Evolutionary conservation across 2,888 invertebrate species (phyloP).

Genomic region (Lithophane socia): DNA sequence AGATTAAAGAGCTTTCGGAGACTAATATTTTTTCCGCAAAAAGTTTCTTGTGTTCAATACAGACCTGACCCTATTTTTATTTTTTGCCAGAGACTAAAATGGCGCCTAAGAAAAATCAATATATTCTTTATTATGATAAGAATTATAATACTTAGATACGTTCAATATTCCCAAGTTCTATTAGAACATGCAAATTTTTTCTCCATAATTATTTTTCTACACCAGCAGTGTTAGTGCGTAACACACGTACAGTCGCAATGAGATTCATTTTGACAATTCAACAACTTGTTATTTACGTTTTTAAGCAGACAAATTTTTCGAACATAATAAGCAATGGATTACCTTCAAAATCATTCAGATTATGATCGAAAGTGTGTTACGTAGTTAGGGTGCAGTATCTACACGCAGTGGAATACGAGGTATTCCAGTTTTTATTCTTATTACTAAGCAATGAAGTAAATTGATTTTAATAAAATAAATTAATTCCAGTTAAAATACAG

Average conservation of each 20-base stretch:
- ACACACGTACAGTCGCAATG: no score
- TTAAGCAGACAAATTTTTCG: no score
- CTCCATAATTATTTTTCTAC: not conserved
- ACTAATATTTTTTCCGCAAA: not conserved
- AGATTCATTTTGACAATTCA: no score
- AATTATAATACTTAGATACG: slow-evolving; percentile 1
- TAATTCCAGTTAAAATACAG: not conserved
- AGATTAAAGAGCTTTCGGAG: not conserved
- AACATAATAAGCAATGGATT: no score
- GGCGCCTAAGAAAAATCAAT: not conserved
- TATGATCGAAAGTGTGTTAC: no score
- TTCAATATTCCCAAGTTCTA: not conserved
- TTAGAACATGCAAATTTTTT: not conserved
- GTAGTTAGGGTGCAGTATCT: no score
- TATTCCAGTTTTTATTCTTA: not conserved
- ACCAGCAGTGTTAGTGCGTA: no score
- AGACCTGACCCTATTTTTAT: not conserved
- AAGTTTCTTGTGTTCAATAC: not conserved
- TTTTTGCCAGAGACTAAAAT: not conserved
- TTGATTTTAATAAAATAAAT: not conserved
- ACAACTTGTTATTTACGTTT: no score
- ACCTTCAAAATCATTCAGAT: no score
- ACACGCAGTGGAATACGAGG: not conserved
- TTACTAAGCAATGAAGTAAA: not conserved
- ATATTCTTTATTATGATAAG: slow-evolving; percentile 10